Conservation (phyloP, 2,888 invertebrate species). For the Molorchus minor region DNA sequence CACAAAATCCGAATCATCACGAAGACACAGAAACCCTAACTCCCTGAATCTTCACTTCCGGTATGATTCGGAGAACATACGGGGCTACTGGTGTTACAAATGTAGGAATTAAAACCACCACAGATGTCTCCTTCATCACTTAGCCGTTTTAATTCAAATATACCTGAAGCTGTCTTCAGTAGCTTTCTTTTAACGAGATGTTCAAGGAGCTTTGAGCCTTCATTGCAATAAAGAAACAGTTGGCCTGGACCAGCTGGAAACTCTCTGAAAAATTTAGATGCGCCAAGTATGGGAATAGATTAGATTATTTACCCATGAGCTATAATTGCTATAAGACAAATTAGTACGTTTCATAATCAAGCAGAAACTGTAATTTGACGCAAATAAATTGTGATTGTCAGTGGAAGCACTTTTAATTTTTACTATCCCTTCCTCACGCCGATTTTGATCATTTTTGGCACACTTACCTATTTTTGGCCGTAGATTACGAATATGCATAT, state of each 20-base stretch:
- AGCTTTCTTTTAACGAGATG: slow-evolving; percentile 62
- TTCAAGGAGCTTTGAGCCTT: slow-evolving; percentile 62
- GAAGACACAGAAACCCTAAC: slow-evolving; percentile 58
- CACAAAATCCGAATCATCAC: slow-evolving; percentile 55
- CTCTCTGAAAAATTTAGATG: slow-evolving; percentile 62
- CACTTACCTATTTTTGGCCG: no score
- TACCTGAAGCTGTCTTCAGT: slow-evolving; percentile 47
- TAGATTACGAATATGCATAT: no score
- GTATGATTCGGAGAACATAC: slow-evolving; percentile 55
- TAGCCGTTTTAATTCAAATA: slow-evolving; percentile 48
- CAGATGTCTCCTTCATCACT: slow-evolving; percentile 66
- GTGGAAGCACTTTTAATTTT: no score
- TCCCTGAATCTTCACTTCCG: slow-evolving; percentile 59
- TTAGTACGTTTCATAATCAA: no score
- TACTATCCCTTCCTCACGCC: no score
- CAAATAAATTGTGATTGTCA: no score
- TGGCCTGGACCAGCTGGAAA: slow-evolving; percentile 67
- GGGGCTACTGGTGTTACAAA: slow-evolving; percentile 51
- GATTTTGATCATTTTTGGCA: no score
- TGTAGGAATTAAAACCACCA: slow-evolving; percentile 37
- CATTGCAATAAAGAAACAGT: slow-evolving; percentile 64
- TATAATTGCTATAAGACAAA: no score
- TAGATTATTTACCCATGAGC: no score
- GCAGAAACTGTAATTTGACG: no score
- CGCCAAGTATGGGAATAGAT: no score